A percentile compares a stretch with the other conserved stretches of the same genome.
These are phyloP conservation scores for Seriola rivoliana DNA, from an alignment of 2,113 vertebrate species.

Conservation along the genomic window DNA sequence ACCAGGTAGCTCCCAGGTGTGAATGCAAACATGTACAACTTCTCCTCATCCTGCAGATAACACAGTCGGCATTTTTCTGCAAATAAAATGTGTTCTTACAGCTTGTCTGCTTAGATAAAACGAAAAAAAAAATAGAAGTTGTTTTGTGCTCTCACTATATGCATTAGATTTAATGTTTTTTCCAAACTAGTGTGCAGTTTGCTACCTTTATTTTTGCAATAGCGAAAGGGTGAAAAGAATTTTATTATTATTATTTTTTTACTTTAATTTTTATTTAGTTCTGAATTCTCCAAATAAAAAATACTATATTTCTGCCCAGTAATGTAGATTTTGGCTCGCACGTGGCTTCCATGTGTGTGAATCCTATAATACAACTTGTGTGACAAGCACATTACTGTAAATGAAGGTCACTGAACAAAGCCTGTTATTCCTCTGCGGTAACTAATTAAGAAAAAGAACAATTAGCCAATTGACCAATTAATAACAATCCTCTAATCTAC, in stretches of 20 bases:
- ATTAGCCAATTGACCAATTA: slow-evolving; percentile 85
- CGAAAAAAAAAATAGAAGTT: not conserved
- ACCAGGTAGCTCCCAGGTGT: slow-evolving; percentile 7
- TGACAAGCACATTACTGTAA: slow-evolving; percentile 54
- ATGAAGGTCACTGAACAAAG: slow-evolving; percentile 73
- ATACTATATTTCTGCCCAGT: not conserved
- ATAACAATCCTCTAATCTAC: slow-evolving; percentile 83
- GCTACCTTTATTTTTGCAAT: not conserved
- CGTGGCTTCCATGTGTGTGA: slow-evolving; percentile 10
- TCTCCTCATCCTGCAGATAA: slow-evolving; percentile 6
- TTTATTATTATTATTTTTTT: slow-evolving; percentile 21
- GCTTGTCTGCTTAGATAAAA: not conserved
- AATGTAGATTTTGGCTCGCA: slow-evolving; percentile 15
- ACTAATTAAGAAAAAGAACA: slow-evolving; percentile 80
- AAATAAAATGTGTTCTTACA: not conserved
- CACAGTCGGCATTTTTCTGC: not conserved
- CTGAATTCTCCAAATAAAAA: not conserved
- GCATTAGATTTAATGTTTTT: not conserved
- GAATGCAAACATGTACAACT: slow-evolving; percentile 29
- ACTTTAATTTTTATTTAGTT: slow-evolving; percentile 15
- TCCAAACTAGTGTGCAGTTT: not conserved
- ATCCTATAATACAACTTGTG: slow-evolving; percentile 30
- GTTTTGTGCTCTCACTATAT: not conserved
- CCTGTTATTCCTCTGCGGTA: slow-evolving; percentile 64
- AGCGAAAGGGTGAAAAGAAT: not conserved